phyloP scores from a whole-genome alignment of 1,140 invertebrate species.

The Matsumurasca onukii region DNA sequence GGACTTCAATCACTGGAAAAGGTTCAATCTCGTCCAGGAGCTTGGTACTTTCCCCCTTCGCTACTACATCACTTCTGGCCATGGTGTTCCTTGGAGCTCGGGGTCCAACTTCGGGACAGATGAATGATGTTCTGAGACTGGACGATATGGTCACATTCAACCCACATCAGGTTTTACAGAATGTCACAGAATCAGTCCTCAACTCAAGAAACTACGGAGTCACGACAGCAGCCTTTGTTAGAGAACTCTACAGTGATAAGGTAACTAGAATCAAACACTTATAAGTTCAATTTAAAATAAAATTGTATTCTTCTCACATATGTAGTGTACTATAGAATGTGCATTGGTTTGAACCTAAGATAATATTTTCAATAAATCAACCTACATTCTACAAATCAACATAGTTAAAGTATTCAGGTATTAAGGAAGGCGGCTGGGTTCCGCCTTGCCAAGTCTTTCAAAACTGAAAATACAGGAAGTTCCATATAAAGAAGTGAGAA shows the following conservation, averaged over 20 bases:
- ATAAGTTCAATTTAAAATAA: background rate
- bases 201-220: slow-evolving; percentile 63
- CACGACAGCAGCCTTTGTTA: slow-evolving; percentile 70
- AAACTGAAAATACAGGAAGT: too few relatives aligned
- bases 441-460: too few relatives aligned
- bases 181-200: slow-evolving; percentile 74
- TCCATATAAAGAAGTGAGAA: too few relatives aligned
- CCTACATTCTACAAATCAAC: too few relatives aligned
- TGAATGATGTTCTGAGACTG: slow-evolving; percentile 81
- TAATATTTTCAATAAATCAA: too few relatives aligned
- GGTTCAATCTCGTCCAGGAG: slow-evolving; percentile 72
- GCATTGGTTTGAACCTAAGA: too few relatives aligned
- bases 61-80: slow-evolving; percentile 76
- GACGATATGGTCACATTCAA: slow-evolving; percentile 88
- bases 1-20: slow-evolving; percentile 66
- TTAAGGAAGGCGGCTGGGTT: too few relatives aligned
- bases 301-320: too few relatives aligned
- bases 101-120: slow-evolving; percentile 83
- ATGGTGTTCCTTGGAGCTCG: slow-evolving; percentile 87
- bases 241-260: slow-evolving; percentile 75
- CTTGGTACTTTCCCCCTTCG: slow-evolving; percentile 81
- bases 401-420: too few relatives aligned
- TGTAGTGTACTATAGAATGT: too few relatives aligned
- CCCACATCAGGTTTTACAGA: slow-evolving; percentile 80
- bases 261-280: slow-evolving; percentile 35